These are phyloP conservation scores for Nemotelus pantherinus DNA, from an alignment of 2,888 invertebrate species.

Conservation along the genomic window DNA sequence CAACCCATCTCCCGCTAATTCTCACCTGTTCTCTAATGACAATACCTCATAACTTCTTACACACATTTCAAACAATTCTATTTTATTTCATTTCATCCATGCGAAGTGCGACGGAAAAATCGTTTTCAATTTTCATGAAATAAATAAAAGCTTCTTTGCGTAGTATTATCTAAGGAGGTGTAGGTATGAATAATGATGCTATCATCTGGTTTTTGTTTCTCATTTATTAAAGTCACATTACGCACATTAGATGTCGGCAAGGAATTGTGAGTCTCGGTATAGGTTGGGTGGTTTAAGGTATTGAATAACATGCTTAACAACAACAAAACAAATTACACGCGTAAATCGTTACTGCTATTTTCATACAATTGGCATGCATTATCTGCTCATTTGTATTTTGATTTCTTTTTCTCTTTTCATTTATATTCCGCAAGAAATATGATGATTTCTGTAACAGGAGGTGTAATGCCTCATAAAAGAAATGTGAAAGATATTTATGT, in stretches of 20 bases:
- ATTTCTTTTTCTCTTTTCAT: background rate
- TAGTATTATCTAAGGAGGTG: no score
- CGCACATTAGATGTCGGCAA: background rate
- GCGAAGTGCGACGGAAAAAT: no score
- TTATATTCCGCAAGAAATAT: constrained; percentile 17
- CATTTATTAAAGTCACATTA: constrained; percentile 34
- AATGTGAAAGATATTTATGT: constrained; percentile 3
- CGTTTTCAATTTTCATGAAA: background rate
- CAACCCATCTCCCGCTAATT: no score
- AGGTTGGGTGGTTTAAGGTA: no score
- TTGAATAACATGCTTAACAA: no score
- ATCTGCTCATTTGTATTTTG: constrained; percentile 26
- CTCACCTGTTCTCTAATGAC: no score
- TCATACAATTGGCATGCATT: constrained; percentile 25
- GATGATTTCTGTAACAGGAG: constrained; percentile 6
- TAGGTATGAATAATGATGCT: constrained; percentile 4
- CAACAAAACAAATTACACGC: no score
- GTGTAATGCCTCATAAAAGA: background rate
- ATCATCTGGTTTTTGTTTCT: constrained; percentile 30
- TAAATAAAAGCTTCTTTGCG: background rate
- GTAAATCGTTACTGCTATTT: background rate
- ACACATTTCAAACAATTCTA: no score
- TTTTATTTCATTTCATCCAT: no score
- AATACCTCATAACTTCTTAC: no score
- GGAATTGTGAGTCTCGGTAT: no score